Conservation (phyloP, 2,113 vertebrate genomes). For the Gadus macrocephalus region DNA sequence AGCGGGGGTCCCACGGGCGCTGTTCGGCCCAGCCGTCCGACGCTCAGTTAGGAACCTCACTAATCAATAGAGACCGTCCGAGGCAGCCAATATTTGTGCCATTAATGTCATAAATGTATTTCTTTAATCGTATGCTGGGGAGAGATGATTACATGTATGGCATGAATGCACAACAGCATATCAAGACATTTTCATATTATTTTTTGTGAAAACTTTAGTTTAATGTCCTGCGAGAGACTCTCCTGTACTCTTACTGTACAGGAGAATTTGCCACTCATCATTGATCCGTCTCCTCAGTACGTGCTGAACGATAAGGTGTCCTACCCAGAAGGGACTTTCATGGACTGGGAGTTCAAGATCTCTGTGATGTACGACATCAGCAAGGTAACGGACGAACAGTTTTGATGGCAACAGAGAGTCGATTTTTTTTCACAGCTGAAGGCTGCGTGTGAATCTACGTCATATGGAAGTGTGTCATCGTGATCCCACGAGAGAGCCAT, state of each 20-base stretch:
- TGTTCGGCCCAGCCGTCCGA: no score
- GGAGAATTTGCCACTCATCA: background rate
- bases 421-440: background rate
- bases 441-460: background rate
- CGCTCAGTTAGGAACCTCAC: no score
- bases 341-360: conserved; percentile 99
- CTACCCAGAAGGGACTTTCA: conserved; percentile 94
- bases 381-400: conserved; percentile 72
- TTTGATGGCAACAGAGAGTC: background rate
- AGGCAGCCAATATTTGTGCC: background rate
- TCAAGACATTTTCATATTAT: no score
- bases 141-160: background rate
- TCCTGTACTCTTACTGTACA: no score
- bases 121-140: background rate
- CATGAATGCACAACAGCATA: no score
- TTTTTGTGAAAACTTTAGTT: no score
- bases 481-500: background rate
- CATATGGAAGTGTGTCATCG: no score
- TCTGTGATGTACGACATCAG: conserved; percentile 97
- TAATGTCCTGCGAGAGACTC: no score
- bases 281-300: conserved; percentile 67
- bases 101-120: background rate
- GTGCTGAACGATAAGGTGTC: conserved; percentile 93
- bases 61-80: no score
- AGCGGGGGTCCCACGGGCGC: conserved; percentile 22